phyloP scores from a whole-genome alignment of 2,888 invertebrate species.

The Aquatica leii region DNA sequence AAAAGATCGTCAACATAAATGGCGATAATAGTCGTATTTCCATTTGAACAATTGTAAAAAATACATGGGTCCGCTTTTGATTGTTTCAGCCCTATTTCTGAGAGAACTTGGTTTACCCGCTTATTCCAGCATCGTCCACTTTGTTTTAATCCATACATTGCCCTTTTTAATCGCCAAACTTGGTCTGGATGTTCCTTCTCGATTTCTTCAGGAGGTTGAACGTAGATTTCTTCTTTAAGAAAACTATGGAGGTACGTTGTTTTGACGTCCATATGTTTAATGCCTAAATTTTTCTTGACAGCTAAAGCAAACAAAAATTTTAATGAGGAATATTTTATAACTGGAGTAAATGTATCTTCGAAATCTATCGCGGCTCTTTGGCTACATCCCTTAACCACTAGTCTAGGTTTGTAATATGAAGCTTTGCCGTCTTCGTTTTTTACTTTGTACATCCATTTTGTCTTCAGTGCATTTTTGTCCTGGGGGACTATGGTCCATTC shows the following conservation, averaged over 20 bases:
- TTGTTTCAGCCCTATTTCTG: not conserved
- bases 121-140: constrained; percentile 1
- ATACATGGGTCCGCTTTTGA: not conserved
- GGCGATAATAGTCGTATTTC: not conserved
- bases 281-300: not conserved
- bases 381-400: constrained; percentile 3
- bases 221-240: constrained; percentile 6
- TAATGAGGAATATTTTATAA: constrained; percentile 14
- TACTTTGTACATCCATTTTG: constrained; percentile 20
- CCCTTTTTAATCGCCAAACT: not conserved
- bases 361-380: constrained; percentile 9
- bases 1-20: constrained; percentile 8
- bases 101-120: too few relatives aligned
- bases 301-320: constrained; percentile 24
- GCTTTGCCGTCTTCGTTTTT: constrained; percentile 1
- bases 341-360: constrained; percentile 26
- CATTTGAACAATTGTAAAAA: not conserved
- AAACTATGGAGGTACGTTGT: constrained; percentile 10
- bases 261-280: constrained; percentile 1
- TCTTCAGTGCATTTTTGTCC: constrained; percentile 12
- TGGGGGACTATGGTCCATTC: constrained; percentile 10
- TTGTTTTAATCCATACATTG: not conserved
- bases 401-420: too few relatives aligned
- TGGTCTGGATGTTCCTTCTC: not conserved
- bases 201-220: not conserved